These are phyloP conservation scores for Harpagoxenus sublaevis DNA, from an alignment of 2,888 invertebrate genomes.

Conservation along the genomic window DNA sequence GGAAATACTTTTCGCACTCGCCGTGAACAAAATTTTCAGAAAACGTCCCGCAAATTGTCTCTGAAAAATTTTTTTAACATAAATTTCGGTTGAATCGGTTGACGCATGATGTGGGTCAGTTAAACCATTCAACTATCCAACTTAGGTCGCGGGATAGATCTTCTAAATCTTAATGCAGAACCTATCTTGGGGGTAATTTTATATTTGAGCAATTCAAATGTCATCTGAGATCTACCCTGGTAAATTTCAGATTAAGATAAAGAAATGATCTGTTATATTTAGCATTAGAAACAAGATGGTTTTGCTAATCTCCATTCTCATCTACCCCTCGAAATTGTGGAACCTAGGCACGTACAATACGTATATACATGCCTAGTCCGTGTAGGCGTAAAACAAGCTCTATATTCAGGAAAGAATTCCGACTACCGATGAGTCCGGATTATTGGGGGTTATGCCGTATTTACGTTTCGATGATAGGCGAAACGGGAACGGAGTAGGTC, in stretches of 20 bases:
- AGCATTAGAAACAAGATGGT: background rate
- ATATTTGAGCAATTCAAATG: background rate
- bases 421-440: background rate
- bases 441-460: slow-evolving; percentile 18
- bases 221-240: background rate
- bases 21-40: background rate
- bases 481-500: slow-evolving; percentile 1
- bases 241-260: background rate
- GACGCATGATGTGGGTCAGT: background rate
- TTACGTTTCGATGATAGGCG: slow-evolving; percentile 21
- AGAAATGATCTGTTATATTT: background rate
- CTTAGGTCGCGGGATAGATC: background rate
- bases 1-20: background rate
- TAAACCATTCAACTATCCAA: background rate
- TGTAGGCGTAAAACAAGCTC: background rate
- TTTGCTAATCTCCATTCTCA: background rate
- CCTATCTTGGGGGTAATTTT: background rate
- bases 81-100: background rate
- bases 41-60: background rate
- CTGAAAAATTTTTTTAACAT: background rate
- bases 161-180: background rate
- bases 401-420: background rate
- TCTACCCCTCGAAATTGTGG: background rate
- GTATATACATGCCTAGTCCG: background rate
- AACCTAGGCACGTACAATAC: background rate